Evolutionary conservation across 2,113 vertebrate genomes (phyloP).

Genomic region (Tragulus kanchil): DNA sequence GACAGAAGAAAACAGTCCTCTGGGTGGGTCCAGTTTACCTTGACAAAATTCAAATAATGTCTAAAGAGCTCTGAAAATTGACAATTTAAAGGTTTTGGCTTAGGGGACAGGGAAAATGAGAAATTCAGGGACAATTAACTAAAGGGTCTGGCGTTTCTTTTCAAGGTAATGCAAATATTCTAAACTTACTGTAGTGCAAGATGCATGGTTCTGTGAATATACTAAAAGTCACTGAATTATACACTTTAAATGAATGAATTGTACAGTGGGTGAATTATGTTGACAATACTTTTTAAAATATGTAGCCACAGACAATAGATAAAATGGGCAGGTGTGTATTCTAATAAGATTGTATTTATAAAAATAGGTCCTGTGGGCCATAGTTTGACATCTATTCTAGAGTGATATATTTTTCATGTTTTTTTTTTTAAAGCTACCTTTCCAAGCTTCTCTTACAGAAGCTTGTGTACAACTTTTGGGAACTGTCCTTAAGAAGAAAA

Average conservation of each 20-base stretch:
- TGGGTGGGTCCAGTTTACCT: background rate
- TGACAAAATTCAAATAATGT: slow-evolving; percentile 11
- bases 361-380: background rate
- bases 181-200: background rate
- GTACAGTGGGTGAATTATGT: background rate
- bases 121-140: background rate
- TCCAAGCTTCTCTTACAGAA: slow-evolving; percentile 11
- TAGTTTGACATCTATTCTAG: background rate
- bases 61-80: background rate
- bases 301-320: background rate
- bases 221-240: background rate
- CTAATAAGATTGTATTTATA: slow-evolving; percentile 1
- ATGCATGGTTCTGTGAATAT: background rate
- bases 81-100: no score
- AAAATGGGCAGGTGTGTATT: background rate
- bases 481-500: background rate
- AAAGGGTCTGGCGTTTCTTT: background rate
- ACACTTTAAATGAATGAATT: background rate
- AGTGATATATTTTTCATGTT: background rate
- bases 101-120: background rate
- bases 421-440: background rate
- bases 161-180: background rate
- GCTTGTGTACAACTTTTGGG: background rate
- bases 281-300: background rate
- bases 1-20: background rate